Evolutionary conservation across 2,888 invertebrate species (phyloP), one percentile per base, ranked within the genome.

Genomic region (Euzetes globulus): DNA sequence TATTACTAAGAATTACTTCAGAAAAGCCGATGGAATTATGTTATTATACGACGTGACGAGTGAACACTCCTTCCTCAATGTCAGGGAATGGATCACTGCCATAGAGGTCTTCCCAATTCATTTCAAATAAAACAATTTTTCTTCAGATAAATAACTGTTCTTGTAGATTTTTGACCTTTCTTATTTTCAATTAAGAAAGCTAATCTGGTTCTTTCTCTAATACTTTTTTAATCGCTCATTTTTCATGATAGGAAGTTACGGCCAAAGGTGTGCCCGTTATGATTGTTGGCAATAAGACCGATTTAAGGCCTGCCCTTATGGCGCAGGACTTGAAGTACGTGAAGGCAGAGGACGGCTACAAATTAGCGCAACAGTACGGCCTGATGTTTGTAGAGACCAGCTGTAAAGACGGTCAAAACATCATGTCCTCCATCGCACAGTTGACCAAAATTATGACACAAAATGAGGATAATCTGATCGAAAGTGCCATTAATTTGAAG

Each of bases 1-100:
- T 76, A 84, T 87, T 72, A 87, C 87, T 45, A 86, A 86, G 79
- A 86, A 87, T 0, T 88, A 87, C 80, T 88, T 87, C 80, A 83
- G 87, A 3, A 82, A 87, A 72, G 87, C 87, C 2, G 87, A 88
- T 80, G 87, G 87, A 4, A 87, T 87, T 3, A 82, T 87, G 76
- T 80, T 87, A 47, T 81, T 87, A 74, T 88, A 87, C 79, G 87
- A 88, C 79, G 85, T 86, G 76, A 86, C 86, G 19, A 85, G 85
- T 78, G 87, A 87, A 79, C 80, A 84, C 63, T 86, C 87, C 1
- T 87, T 87, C 80, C 79, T 87, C 33, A 86, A 85, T 77, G 85
- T 87, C 33, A 82, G 87, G 17, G 85, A 87, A 71, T 88, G 87
- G 87, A 83, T 87, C 73, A 84, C 85, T 72, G 84, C 85, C 37